Percentiles rank a stretch among this genome's conserved stretches.
phyloP scores from a whole-genome alignment of 2,797 vertebrate species.

The Tapirus indicus region DNA sequence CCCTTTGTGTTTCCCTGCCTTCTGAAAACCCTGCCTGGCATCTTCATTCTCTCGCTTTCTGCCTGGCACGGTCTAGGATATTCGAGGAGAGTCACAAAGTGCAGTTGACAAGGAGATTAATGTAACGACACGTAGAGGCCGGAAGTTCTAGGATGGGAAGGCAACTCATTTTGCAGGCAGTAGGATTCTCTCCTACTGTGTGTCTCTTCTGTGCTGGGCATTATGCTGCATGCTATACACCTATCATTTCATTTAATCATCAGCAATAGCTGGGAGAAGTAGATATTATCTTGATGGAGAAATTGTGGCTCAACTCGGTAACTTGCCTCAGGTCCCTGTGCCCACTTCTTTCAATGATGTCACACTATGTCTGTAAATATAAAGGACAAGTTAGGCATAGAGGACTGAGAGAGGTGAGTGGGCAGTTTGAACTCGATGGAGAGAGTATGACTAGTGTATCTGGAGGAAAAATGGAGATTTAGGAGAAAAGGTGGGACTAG shows the following conservation, averaged over 20 bases:
- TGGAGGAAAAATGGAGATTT: background rate
- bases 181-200: background rate
- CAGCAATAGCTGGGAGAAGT: background rate
- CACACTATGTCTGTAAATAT: background rate
- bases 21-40: background rate
- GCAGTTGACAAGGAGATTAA: background rate
- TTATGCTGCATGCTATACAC: background rate
- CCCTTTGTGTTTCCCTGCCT: background rate
- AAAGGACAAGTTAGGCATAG: background rate
- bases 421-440: background rate
- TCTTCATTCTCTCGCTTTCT: background rate
- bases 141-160: background rate
- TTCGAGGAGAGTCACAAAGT: background rate
- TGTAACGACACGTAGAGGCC: background rate
- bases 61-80: background rate
- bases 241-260: background rate
- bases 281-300: background rate
- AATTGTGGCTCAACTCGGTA: background rate
- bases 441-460: too few species aligned
- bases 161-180: background rate
- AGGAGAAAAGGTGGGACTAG: background rate
- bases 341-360: background rate
- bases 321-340: background rate
- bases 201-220: background rate
- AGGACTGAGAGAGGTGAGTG: background rate